Base-by-base conservation (phyloP, 2,113 vertebrate genomes). In the Uria aalge region DNA sequence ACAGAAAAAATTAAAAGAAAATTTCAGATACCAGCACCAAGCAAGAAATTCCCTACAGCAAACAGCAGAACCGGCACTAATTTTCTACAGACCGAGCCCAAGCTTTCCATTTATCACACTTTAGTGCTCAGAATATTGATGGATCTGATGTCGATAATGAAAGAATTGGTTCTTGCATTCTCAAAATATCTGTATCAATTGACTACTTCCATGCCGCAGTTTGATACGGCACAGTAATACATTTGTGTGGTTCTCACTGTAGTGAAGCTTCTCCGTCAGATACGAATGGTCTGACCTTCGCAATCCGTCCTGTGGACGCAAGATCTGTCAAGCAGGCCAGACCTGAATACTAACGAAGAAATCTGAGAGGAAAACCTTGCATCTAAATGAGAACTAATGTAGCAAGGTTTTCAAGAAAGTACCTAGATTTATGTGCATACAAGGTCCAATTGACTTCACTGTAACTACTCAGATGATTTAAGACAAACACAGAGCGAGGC, bases 1-100 rank as follows among this genome's bases (percentile, higher is more conserved):
- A 97, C 76, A 97, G 98, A 98, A 98, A 97, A 97, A 96, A 98
- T 92, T 96, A 98, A 98, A 97, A 98, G 97, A 98, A 97, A 98
- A 97, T 97, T 98, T 98, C 97, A 98, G 97, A 97, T 52, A 97
- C 97, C 94, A 97, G 96, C 98, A 98, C 98, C 98, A 97, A 98
- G 97, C 94, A 96, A 97, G 97, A 98, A 97, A 97, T 86, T 85
- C 96, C 95, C 95, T 96, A 94, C 38, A 97, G 97, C 95, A 96
- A 97, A 97, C 38, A 97, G 96, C 88, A 97, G 96, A 96, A 95
- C 94, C 76, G 29, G 85, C 66, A 93, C 96, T 87, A 57, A 52
- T 91, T 94, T 92, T 67, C 59, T 83, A 92, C 82, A 79, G 84
- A 94, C 67, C 24, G 9, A 98, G 97, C 96, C 97, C 97, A 97